Base-by-base conservation (phyloP, 2,888 invertebrate genomes). In the Trachelus stipa region DNA sequence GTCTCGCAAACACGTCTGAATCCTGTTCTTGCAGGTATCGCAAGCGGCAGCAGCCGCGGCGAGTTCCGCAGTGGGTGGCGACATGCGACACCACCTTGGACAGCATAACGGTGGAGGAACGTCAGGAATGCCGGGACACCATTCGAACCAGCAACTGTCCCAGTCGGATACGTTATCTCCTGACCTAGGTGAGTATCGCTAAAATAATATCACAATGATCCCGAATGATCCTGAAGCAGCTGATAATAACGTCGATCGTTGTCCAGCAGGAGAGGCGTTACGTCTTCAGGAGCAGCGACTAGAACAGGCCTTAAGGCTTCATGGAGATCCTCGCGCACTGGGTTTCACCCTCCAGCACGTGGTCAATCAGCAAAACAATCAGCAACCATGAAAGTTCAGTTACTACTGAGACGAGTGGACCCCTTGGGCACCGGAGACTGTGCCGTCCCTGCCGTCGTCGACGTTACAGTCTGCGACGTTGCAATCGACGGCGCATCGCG, bases 221-320 rank as follows among this genome's bases (percentile, higher is more conserved):
- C 23, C 56, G 15, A 33, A 30, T 23, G 33, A 69, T 33, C 30
- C n/a, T 1, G 30, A n/a, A 11, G 30, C 23, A 68, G 4, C 9
- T 4, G 33, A 69, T 73, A 35, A 37, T 76, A 23, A 31, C 31
- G n/a, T 68, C 33, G 69, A 23, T 15, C 0, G n/a, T 73, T 34
- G 56, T 56, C 56, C 56, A 56, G 56, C 86, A 91, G 91, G 90
- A 80, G 91, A 92, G 85, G 92, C 92, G 77, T 86, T 92, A 77
- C 88, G 92, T 81, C 94, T 95, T 56, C 95, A 95, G 85, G 97
- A 97, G 85, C 96, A 96, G 90, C 93, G 97, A 86, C 91, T 97
- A 87, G 97, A 97, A 88, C 97, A 97, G 87, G 97, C 97, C 68
- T 92, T 97, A 85, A 94, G 97, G 88, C 93, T 97, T 87, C 97